Evolutionary conservation across 2,888 invertebrate species (phyloP), one percentile per base, ranked within the genome.

Genomic region (Campaea margaritaria): DNA sequence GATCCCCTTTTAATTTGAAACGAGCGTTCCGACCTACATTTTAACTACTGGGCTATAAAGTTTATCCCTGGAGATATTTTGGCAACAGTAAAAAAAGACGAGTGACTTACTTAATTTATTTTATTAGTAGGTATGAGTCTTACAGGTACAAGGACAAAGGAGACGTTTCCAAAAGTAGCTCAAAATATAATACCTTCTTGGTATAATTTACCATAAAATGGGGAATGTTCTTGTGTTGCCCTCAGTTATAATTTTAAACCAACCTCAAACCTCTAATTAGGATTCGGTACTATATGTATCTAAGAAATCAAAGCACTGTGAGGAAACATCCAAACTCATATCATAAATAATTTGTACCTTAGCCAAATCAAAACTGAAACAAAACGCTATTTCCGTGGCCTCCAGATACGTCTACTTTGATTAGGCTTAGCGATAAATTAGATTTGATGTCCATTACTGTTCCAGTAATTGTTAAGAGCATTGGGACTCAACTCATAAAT

Each of bases 341-440:
- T n/a, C n/a, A n/a, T n/a, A n/a, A n/a, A n/a, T n/a, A n/a, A n/a
- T n/a, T 3, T 21, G 21, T 21, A 21, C 21, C 21, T 21, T 3
- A 12, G 5, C 36, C 5, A 12, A 34, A 11, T 3, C 9, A 8
- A 11, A 34, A 5, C 2, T 36, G 14, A 15, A 16, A 21, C 14
- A 14, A 21, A 49, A 47, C 53, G 45, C 51, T 41, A n/a, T 27
- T 48, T 46, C 13, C 5, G 8, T 50, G 34, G 49, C 44, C 44
- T 50, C 52, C 11, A 31, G 52, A 42, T 41, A 54, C 39, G 42
- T 53, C 43, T 45, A 58, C 43, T 52, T 58, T 67, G 66, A 70
- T 64, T 70, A 63, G 54, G 53, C 63, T 60, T 58, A 59, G 63
- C 57, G 64, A 56, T 42, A 65, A 69, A 72, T 72, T 72, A 64